phyloP scores from a whole-genome alignment of 2,888 invertebrate species.

The Fragum sueziense region DNA sequence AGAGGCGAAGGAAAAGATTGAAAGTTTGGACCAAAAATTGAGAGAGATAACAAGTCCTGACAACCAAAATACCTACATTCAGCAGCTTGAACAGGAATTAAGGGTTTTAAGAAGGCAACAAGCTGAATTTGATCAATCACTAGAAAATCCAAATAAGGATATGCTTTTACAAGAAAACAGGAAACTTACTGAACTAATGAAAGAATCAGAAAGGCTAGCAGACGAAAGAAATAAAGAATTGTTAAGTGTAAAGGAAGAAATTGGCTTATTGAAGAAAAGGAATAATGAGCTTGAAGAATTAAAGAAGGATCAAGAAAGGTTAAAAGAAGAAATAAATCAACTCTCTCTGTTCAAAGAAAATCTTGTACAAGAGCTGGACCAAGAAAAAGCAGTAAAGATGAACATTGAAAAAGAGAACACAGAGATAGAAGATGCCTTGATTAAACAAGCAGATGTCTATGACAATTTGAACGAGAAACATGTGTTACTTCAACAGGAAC shows the following conservation, averaged over 20 bases:
- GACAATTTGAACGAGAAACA: slow-evolving; percentile 33
- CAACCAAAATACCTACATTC: background rate
- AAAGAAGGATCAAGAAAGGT: background rate
- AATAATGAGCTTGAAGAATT: slow-evolving; percentile 2
- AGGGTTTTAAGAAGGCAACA: background rate
- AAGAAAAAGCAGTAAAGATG: slow-evolving; percentile 8
- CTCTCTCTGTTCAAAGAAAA: slow-evolving; percentile 7
- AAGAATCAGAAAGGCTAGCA: slow-evolving; percentile 1
- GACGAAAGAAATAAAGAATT: background rate
- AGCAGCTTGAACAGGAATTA: background rate
- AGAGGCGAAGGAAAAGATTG: background rate
- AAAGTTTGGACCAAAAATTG: background rate
- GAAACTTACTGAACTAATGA: background rate
- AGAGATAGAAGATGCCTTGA: slow-evolving; percentile 36
- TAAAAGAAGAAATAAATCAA: background rate
- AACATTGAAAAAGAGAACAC: slow-evolving; percentile 44
- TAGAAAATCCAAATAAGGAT: background rate
- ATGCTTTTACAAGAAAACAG: background rate
- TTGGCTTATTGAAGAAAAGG: background rate
- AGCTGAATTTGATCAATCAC: background rate
- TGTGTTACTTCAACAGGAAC: background rate
- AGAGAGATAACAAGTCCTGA: background rate
- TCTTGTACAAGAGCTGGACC: slow-evolving; percentile 10
- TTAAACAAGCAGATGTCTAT: slow-evolving; percentile 39
- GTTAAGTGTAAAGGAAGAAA: background rate